phyloP scores from a whole-genome alignment of 2,888 invertebrate genomes.

The Hyalella azteca region DNA sequence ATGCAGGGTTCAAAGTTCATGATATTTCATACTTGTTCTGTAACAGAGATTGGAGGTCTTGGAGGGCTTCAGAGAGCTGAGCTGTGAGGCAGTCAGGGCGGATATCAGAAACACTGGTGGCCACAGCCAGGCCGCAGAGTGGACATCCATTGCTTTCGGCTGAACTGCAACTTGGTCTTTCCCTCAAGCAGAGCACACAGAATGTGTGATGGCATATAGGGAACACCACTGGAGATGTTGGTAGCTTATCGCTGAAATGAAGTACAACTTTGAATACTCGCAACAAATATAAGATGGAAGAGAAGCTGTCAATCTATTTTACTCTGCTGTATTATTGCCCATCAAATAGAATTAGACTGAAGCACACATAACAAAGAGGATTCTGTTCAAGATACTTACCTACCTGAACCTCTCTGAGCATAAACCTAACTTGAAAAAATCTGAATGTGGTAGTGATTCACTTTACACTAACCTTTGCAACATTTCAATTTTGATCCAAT shows the following conservation, averaged over 20 bases:
- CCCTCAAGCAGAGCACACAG: background rate
- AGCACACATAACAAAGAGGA: too few relatives aligned
- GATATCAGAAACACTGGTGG: background rate
- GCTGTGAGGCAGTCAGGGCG: background rate
- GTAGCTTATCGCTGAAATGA: background rate
- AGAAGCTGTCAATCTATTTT: too few relatives aligned
- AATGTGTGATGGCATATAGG: slow-evolving; percentile 3
- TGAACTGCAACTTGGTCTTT: background rate
- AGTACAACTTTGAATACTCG: background rate
- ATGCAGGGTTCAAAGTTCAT: background rate
- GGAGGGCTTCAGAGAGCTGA: background rate
- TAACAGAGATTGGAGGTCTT: background rate
- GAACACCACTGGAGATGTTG: background rate
- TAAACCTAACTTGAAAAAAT: too few relatives aligned
- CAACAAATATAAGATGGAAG: too few relatives aligned
- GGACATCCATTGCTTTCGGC: background rate
- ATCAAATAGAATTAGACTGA: too few relatives aligned
- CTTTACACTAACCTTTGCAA: too few relatives aligned
- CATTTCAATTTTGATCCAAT: too few relatives aligned
- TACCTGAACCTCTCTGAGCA: too few relatives aligned
- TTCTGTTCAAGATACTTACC: too few relatives aligned
- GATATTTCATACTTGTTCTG: background rate
- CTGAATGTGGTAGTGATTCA: too few relatives aligned
- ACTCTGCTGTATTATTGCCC: too few relatives aligned
- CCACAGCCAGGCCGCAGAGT: background rate